phyloP scores from a whole-genome alignment of 2,797 vertebrate species.

The Sardinella longiceps region DNA sequence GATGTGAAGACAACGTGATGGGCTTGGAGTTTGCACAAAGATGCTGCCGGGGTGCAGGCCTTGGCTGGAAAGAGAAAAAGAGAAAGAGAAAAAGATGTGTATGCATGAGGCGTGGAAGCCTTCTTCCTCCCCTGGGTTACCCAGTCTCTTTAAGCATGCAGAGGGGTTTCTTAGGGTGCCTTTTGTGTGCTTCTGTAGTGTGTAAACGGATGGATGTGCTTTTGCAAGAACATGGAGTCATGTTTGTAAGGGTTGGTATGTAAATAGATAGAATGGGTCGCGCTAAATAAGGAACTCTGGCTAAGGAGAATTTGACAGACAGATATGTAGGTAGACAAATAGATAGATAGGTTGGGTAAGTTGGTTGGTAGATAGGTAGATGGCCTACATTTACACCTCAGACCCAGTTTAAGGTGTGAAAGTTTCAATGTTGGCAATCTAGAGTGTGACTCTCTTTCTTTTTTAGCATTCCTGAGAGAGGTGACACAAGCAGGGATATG shows the following conservation, averaged over 20 bases:
- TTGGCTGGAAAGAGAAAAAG: not conserved
- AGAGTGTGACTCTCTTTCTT: not conserved
- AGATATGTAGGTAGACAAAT: no score
- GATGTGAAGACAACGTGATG: not conserved
- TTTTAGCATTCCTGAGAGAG: conserved; percentile 22
- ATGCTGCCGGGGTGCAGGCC: not conserved
- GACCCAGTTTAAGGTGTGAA: conserved; percentile 10
- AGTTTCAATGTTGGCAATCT: not conserved
- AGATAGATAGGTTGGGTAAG: no score
- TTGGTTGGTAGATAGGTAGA: no score
- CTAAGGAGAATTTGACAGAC: no score
- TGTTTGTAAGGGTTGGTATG: no score
- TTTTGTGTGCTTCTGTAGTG: not conserved
- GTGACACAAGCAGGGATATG: not conserved
- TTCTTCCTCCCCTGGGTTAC: not conserved
- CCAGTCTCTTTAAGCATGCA: not conserved
- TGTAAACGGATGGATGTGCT: no score
- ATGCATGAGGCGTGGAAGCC: not conserved
- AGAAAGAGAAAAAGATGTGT: not conserved
- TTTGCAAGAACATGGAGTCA: no score
- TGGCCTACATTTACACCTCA: not conserved
- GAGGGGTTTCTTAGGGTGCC: not conserved
- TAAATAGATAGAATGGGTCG: not conserved
- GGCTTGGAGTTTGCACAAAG: not conserved
- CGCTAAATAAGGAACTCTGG: no score